A percentile compares a stretch with the other conserved stretches of the same genome.
These are phyloP conservation scores for Ornithorhynchus anatinus DNA, from an alignment of 2,113 vertebrate genomes.

Conservation along the genomic window DNA sequence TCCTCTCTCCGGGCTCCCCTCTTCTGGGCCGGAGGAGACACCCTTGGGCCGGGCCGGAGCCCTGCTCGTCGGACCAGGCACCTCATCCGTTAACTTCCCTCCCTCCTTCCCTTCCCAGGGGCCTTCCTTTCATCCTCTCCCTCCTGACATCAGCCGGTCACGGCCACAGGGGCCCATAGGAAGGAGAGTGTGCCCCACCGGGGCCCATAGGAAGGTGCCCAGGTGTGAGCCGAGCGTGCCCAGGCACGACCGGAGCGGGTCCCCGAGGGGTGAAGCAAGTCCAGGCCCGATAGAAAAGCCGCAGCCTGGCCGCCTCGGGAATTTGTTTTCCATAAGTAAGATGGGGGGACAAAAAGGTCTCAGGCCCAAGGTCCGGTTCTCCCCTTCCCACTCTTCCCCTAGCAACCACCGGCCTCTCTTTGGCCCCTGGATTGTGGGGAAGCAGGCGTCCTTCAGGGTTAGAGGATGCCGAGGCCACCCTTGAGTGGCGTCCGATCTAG, in stretches of 20 bases:
- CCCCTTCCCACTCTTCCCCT: not conserved
- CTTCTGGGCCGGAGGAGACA: no score
- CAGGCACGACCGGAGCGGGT: not conserved
- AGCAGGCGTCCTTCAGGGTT: not conserved
- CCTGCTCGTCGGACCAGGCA: no score
- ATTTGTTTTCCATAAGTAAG: not conserved
- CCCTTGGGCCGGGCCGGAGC: fast-evolving
- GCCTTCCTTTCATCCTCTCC: not conserved
- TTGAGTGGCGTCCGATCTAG: not conserved
- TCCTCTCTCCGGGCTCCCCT: no score
- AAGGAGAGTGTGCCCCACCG: not conserved
- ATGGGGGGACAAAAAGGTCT: not conserved
- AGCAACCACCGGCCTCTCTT: not conserved
- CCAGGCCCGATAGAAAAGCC: not conserved
- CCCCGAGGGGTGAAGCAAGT: not conserved
- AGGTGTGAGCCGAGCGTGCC: not conserved
- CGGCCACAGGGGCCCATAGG: not conserved
- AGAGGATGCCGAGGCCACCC: not conserved
- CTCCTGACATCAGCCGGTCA: not conserved
- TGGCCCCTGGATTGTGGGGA: no score
- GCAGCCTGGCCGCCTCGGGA: not conserved
- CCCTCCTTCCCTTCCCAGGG: not conserved
- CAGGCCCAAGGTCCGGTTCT: not conserved
- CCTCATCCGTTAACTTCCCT: not conserved
- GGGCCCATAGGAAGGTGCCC: not conserved